Evolutionary conservation across 2,888 invertebrate species (phyloP), one percentile per base, ranked within the genome.

Genomic region (Archaeoteleia sp.): DNA sequence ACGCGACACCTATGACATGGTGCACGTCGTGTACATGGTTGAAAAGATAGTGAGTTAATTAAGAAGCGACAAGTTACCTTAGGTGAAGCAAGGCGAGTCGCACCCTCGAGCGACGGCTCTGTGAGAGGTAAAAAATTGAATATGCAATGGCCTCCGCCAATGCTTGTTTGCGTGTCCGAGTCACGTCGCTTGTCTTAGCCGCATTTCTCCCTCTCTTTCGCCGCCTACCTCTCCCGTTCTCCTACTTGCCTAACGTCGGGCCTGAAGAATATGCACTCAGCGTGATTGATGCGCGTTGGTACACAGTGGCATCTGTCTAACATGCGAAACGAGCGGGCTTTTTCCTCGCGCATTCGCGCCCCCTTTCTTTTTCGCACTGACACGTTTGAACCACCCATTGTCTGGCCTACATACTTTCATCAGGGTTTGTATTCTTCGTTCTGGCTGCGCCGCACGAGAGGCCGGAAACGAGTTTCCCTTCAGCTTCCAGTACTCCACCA

Each of bases 231-330:
- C n/a, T n/a, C n/a, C n/a, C n/a, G n/a, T n/a, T n/a, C n/a, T n/a
- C n/a, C n/a, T n/a, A n/a, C n/a, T n/a, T n/a, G n/a, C n/a, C n/a
- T n/a, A n/a, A 45, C 32, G 45, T 30, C 43, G 66, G 67, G 72
- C 74, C 79, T 81, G 81, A 82, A 82, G 78, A 81, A 80, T 81
- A 78, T 82, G 81, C 83, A 83, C 83, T 83, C 81, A 79, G 75
- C 74, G 79, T 80, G 82, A 83, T 83, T 83, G 83, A 82, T 78
- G 74, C 72, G 73, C 74, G 71, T 61, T 62, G 63, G 71, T 72
- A 67, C 71, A 75, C 72, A 68, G 73, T 67, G 67, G 54, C 70
- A 63, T 71, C 70, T 39, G 73, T 74, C 74, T 76, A 71, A 71
- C 74, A 72, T 70, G 74, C 73, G 75, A 71, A 77, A 75, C 72